A percentile compares a stretch with the other conserved stretches of the same genome.
Evolutionary conservation across 2,113 vertebrate genomes (phyloP).

Genomic region (Plecturocebus donacophilus): DNA sequence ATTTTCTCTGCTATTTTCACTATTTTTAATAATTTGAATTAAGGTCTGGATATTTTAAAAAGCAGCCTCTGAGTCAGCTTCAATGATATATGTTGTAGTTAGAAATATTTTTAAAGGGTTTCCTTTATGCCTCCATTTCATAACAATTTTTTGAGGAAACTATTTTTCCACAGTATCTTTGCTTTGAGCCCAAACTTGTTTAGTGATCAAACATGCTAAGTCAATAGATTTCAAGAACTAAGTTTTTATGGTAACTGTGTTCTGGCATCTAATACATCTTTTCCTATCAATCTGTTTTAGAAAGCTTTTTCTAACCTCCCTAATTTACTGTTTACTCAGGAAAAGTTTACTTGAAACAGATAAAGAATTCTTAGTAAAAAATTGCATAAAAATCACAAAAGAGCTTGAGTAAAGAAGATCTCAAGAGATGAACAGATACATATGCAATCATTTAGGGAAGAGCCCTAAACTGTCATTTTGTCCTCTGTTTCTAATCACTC

Average conservation of each 20-base stretch:
- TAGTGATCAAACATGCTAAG: neutral
- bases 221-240: neutral
- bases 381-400: neutral
- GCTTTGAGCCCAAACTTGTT: neutral
- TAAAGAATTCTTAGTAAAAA: neutral
- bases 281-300: neutral
- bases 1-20: neutral
- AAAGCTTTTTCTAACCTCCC: neutral
- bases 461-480: neutral
- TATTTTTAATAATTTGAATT: conserved; percentile 20
- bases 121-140: neutral
- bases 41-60: neutral
- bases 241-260: neutral
- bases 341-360: neutral
- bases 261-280: neutral
- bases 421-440: neutral
- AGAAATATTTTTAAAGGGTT: neutral
- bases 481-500: neutral
- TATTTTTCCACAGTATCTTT: neutral
- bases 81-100: neutral
- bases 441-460: neutral
- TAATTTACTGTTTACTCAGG: neutral
- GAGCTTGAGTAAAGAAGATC: neutral
- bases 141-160: neutral
- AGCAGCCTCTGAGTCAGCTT: neutral